phyloP scores from a whole-genome alignment of 2,113 vertebrate genomes.

The Cairina moschata region DNA sequence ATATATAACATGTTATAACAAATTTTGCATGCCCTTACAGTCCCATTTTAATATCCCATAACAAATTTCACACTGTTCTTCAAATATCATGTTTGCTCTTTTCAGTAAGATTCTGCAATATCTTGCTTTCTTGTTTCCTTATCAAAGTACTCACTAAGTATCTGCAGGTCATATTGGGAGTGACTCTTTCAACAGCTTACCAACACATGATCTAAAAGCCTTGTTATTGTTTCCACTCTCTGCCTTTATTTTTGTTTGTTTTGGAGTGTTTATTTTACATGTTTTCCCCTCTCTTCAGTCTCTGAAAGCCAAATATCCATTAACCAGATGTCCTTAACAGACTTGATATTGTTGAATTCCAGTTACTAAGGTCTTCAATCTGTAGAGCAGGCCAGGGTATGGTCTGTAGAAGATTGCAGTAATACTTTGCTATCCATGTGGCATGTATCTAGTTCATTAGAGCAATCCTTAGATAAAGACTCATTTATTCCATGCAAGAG shows the following conservation, averaged over 20 bases:
- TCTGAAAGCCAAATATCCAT: neutral
- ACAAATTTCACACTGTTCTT: neutral
- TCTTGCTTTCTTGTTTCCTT: neutral
- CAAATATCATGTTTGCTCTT: neutral
- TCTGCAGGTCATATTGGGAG: neutral
- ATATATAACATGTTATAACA: neutral
- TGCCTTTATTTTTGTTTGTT: neutral
- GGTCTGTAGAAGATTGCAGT: neutral
- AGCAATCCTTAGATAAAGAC: neutral
- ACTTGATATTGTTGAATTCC: neutral
- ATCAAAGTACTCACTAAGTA: rapidly evolving
- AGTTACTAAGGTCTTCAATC: neutral
- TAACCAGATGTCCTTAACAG: neutral
- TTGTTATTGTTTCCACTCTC: neutral
- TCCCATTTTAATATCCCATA: neutral
- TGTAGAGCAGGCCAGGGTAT: neutral
- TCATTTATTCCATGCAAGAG: neutral
- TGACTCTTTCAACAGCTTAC: rapidly evolving
- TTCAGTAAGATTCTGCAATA: neutral
- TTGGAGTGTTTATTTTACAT: neutral
- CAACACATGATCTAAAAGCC: rapidly evolving
- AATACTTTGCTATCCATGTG: neutral
- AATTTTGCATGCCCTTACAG: neutral
- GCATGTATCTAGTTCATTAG: neutral
- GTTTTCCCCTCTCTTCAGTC: neutral